phyloP scores from a whole-genome alignment of 2,797 vertebrate genomes.

The Sebastes aleutianus region DNA sequence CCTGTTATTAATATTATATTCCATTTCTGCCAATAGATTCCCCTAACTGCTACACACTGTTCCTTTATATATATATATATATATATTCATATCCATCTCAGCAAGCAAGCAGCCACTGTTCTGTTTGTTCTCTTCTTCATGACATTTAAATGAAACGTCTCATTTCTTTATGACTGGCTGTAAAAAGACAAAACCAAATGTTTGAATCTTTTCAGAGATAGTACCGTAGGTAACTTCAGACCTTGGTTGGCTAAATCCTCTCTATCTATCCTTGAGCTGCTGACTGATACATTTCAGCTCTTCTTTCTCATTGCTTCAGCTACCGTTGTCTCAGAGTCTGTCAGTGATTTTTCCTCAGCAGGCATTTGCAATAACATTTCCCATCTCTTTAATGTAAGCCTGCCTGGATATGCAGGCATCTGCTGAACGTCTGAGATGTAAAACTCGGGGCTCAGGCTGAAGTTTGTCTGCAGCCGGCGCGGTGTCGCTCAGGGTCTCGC shows the following conservation, averaged over 20 bases:
- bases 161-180: not conserved
- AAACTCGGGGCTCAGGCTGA: constrained; percentile 20
- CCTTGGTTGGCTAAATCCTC: not conserved
- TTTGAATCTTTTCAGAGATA: not conserved
- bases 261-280: not conserved
- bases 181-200: not conserved
- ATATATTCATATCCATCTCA: not conserved
- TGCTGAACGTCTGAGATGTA: constrained; percentile 30
- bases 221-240: not conserved
- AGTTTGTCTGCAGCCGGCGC: constrained; percentile 53
- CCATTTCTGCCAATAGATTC: no score
- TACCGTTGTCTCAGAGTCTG: constrained; percentile 12
- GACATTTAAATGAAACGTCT: not conserved
- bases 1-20: no score
- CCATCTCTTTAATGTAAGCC: constrained; percentile 33
- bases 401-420: constrained; percentile 39
- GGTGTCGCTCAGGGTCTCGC: constrained; percentile 19
- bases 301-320: constrained; percentile 9
- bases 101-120: not conserved
- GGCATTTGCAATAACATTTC: constrained; percentile 30
- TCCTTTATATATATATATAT: not conserved
- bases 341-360: constrained; percentile 8
- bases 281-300: not conserved
- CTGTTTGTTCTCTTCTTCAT: not conserved
- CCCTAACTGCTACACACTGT: no score